These are phyloP conservation scores for Rhinichthys osculus DNA, from an alignment of 2,797 vertebrate species.

Conservation along the genomic window DNA sequence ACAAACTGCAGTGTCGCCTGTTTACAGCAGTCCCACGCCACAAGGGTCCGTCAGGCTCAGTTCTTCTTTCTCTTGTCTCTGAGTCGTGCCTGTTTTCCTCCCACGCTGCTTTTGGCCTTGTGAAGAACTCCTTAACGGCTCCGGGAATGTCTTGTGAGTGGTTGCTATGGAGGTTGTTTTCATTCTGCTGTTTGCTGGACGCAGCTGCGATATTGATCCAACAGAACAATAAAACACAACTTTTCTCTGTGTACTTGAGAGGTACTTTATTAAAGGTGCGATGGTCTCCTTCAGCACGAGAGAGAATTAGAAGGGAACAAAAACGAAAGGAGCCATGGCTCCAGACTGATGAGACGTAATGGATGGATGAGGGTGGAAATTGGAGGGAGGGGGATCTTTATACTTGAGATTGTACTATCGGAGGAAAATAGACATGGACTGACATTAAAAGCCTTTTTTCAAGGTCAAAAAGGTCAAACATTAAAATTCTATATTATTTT, in stretches of 20 bases:
- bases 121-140: conserved; percentile 11
- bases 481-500: too few species aligned
- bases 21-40: not conserved
- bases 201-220: conserved; percentile 49
- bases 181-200: conserved; percentile 15
- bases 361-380: not conserved
- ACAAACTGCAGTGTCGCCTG: not conserved
- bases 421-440: not conserved
- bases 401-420: not conserved
- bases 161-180: conserved; percentile 50
- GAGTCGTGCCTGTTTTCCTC: not conserved
- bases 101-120: not conserved
- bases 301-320: not conserved
- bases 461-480: not conserved
- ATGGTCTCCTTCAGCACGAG: conserved; percentile 30
- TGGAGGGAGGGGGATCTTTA: not conserved
- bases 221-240: conserved; percentile 28
- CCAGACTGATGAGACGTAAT: not conserved
- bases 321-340: not conserved
- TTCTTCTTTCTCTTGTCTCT: conserved; percentile 1
- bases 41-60: not conserved
- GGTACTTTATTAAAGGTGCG: conserved; percentile 49
- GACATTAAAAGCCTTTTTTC: not conserved
- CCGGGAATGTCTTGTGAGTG: conserved; percentile 3
- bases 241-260: conserved; percentile 15